Evolutionary conservation across 2,113 vertebrate genomes (phyloP).

Genomic region (Oreamnos americanus): DNA sequence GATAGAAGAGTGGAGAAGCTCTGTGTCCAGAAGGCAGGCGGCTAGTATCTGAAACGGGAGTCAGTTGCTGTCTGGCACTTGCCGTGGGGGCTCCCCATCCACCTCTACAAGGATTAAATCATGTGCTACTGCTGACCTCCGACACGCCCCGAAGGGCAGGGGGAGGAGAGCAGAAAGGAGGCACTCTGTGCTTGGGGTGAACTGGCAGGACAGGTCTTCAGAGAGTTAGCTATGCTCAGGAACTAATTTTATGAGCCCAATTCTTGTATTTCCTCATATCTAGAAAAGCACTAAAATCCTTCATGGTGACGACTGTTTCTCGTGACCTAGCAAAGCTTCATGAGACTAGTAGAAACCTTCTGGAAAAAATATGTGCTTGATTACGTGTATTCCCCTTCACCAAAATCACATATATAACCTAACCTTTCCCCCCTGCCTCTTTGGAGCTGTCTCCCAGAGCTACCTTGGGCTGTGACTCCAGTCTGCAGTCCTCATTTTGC

Average conservation of each 20-base stretch:
- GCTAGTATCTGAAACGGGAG: neutral
- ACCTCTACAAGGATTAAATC: neutral
- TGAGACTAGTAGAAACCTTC: neutral
- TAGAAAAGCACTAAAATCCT: neutral
- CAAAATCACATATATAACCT: neutral
- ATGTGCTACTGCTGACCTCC: neutral
- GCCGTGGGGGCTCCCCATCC: neutral
- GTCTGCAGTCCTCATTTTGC: neutral
- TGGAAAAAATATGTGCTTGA: neutral
- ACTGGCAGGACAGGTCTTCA: neutral
- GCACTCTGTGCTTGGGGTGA: neutral
- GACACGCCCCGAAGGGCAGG: neutral
- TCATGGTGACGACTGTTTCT: neutral
- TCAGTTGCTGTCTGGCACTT: neutral
- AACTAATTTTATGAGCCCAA: neutral
- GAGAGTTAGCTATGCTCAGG: neutral
- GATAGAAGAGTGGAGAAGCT: neutral
- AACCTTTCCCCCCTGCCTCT: neutral
- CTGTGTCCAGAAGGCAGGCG: neutral
- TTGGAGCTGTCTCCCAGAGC: neutral
- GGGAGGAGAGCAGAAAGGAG: neutral
- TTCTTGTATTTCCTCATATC: neutral
- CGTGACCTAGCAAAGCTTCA: neutral
- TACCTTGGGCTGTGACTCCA: neutral
- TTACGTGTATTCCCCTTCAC: neutral